Evolutionary conservation across 2,113 vertebrate species (phyloP).

Genomic region (Rhagologus leucostigma): DNA sequence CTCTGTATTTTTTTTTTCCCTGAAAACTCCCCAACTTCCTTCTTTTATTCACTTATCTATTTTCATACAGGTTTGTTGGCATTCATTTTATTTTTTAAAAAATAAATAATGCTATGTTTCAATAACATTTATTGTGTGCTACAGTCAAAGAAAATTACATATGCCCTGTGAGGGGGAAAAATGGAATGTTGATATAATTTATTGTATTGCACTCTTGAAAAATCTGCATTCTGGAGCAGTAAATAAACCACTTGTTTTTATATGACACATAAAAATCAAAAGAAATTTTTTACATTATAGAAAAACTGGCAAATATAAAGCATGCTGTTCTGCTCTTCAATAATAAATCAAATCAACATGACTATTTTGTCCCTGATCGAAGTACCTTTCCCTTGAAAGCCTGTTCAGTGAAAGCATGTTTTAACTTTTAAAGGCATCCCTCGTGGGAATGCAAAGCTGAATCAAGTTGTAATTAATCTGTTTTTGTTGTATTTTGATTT

Average conservation of each 20-base stretch:
- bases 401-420: neutral
- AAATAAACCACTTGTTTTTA: slow-evolving; percentile 21
- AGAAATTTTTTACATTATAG: neutral
- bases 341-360: slow-evolving; percentile 14
- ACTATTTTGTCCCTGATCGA: neutral
- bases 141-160: slow-evolving; percentile 8
- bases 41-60: neutral
- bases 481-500: neutral
- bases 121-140: neutral
- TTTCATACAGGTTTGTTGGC: neutral
- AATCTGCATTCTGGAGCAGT: neutral
- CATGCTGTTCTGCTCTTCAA: neutral
- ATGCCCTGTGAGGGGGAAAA: neutral
- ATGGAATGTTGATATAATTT: neutral
- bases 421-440: slow-evolving; percentile 19
- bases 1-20: neutral
- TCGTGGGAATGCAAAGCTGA: neutral
- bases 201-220: neutral
- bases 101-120: slow-evolving; percentile 9
- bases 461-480: neutral
- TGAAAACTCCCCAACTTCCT: neutral
- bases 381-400: slow-evolving; percentile 21
- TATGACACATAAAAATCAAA: neutral
- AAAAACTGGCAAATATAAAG: neutral
- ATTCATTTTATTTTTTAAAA: neutral